Evolutionary conservation across 2,797 vertebrate genomes (phyloP), one percentile per base, ranked within the genome.

Genomic region (Amblyraja radiata): DNA sequence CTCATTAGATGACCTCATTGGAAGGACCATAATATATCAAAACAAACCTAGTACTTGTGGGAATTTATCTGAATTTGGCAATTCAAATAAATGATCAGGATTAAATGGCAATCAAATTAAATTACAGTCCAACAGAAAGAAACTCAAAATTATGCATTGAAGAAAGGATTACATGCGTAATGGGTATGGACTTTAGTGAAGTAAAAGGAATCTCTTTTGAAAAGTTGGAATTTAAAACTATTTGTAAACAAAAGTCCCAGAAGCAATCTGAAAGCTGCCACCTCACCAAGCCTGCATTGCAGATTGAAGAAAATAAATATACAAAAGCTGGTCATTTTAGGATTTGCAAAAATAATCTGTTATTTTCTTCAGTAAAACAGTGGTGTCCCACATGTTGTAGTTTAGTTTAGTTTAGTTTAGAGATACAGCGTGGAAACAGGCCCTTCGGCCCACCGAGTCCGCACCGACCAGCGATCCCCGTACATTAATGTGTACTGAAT

Each of bases 191-290:
- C n/a, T 78, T 78, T 13, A 68, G 61, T 88, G 61, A 68, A 65
- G n/a, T 65, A 10, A 63, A 88, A 88, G 63, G 14, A 18, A 36
- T 88, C n/a, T 36, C 84, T 68, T 68, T 68, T 88, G 84, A 68
- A 88, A 88, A 65, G 61, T 21, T 88, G 61, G 61, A 68, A 68
- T 36, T 68, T 68, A 68, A 65, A 88, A 68, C 61, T 88, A 88
- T 7, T 88, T 88, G 8, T 65, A 88, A 68, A 88, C 54, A 58
- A 61, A 61, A 58, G 54, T 84, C 25, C 81, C 36, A 88, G 8
- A 36, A 65, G 58, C 14, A 65, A 65, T 16, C 36, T 36, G 36
- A 88, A 65, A 88, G n/a, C 61, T 36, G 63, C 61, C 61, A 32
- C n/a, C 28, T 32, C 32, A 63, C 84, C 84, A 88, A 65, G 28